Base-by-base conservation (phyloP, 2,888 invertebrate species). In the Tethea ocularis region DNA sequence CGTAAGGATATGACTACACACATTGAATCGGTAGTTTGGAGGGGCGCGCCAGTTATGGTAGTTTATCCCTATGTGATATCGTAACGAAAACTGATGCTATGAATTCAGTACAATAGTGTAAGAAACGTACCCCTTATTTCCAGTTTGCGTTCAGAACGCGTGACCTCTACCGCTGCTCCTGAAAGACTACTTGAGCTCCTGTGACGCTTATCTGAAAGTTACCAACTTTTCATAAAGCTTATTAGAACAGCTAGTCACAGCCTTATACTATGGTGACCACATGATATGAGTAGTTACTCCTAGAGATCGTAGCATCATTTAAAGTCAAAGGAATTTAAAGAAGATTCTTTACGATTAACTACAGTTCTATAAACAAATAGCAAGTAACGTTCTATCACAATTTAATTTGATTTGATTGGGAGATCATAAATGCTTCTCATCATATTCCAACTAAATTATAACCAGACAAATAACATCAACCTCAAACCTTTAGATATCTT, bases 151-250 rank as follows among this genome's bases (percentile, higher is more conserved):
- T 90, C 91, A 15, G 92, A 92, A 62, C 87, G 86, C 55, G 87
- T 86, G 61, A 80, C 83, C 54, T 89, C 92, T 67, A 90, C 69
- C 52, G 69, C 62, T 26, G 69, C 77, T 62, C 85, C 89, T 71
- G 84, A 82, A 38, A 92, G 71, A 67, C 92, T 92, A 72, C 92
- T 91, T 63, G 91, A 89, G 71, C 92, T 92, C 72, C 86, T 86
- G 66, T 91, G 91, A 70, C 89, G 89, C 78, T 90, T 92, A 78
- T 91, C 92, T 92, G 77, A 13, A 83, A 78, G 53, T 52, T 23
- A 13, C 10, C 17, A 33, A 46, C 11, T 33, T n/a, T 36, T 33
- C 46, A 51, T 13, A 51, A 33, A 33, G 11, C 33, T 33, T 33
- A 33, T 33, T 13, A 33, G 13, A 33, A 33, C 7, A 33, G 33